phyloP scores from a whole-genome alignment of 2,888 invertebrate species.

The Dyspetes luteomarginatus region DNA sequence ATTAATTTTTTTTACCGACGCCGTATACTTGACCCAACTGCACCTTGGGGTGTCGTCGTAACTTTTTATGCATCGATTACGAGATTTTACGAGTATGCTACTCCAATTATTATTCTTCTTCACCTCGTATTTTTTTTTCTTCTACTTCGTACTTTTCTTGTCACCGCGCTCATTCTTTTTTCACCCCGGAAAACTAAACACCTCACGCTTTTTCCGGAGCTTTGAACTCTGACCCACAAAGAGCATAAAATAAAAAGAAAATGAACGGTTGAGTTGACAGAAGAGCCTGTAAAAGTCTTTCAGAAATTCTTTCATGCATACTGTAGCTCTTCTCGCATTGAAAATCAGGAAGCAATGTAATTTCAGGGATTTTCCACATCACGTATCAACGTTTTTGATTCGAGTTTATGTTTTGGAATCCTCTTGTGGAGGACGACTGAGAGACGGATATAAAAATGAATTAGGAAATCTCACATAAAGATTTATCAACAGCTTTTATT shows the following conservation, averaged over 20 bases:
- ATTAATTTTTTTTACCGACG: too few relatives aligned
- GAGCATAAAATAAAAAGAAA: not conserved
- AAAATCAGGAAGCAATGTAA: not conserved
- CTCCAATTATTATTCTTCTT: too few relatives aligned
- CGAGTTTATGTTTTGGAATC: not conserved
- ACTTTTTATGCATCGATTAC: too few relatives aligned
- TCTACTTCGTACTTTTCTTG: not conserved
- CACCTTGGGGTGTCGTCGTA: too few relatives aligned
- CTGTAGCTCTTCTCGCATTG: too few relatives aligned
- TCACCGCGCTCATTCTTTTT: not conserved
- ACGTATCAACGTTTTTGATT: not conserved
- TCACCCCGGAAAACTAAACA: slow-evolving; percentile 28
- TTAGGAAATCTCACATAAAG: not conserved
- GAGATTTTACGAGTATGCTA: too few relatives aligned
- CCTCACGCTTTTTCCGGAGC: not conserved
- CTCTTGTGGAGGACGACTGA: not conserved
- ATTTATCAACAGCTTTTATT: not conserved
- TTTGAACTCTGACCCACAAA: slow-evolving; percentile 47
- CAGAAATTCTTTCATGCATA: too few relatives aligned
- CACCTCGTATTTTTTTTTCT: not conserved
- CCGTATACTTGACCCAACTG: too few relatives aligned
- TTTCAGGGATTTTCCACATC: not conserved
- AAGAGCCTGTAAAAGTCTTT: too few relatives aligned
- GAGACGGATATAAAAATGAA: not conserved
- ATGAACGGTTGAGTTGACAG: too few relatives aligned